Evolutionary conservation across 1,140 invertebrate species (phyloP), one percentile per base, ranked within the genome.

Genomic region (Dinothrombium tinctorium): DNA sequence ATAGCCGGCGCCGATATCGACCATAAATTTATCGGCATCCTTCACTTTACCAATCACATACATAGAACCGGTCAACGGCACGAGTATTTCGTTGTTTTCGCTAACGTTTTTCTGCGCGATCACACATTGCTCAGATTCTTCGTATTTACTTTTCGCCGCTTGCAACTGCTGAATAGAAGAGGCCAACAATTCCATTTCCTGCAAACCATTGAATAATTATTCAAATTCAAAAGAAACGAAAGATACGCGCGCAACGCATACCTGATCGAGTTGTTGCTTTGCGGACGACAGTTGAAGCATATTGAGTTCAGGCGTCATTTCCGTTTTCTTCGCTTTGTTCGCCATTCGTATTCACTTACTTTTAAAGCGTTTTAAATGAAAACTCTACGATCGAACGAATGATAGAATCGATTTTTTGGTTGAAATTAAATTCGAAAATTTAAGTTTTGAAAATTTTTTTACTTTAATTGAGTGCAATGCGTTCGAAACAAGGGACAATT

Each of bases 1-100:
- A 58, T 92, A 94, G 48, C 84, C 82, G 42, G 86, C 90, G 33
- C 87, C 87, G 56, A 94, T 75, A 58, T 92, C 84, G 43, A 92
- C 74, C 9, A 90, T 60, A 19, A 90, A 80, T 57, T 75, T 76
- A 41, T 78, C 67, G 12, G 74, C 69, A 56, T 89, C 73, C 44
- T 69, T 65, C 35, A 92, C 62, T 52, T 69, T 71, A 8, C 86
- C 87, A 45, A 81, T 74, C 17, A 92, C 83, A 64, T 90, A 92
- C 76, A 94, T 87, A 51, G 83, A 89, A 45, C 76, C 75, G 26
- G 84, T 90, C 1, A 94, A 61, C 9, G 84, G 86, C 17, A 92
- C 83, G 7, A 94, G 58, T 44, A 90, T 76, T 44, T 76, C 71
- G 53, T 76, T 78, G 9, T 77, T 76, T 56, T 77, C 67, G 23